phyloP scores from a whole-genome alignment of 2,113 vertebrate species.

The Sprattus sprattus region DNA sequence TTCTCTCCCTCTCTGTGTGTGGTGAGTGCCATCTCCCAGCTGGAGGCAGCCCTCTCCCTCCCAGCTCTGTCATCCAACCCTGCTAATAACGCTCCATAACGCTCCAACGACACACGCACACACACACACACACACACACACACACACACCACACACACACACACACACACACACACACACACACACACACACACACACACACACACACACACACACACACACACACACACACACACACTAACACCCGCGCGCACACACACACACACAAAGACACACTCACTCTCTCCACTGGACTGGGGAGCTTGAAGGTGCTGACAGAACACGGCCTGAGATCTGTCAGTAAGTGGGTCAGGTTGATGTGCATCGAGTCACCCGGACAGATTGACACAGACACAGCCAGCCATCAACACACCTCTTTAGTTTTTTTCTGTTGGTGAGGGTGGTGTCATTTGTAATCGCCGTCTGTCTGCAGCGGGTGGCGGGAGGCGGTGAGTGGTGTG shows the following conservation, averaged over 20 bases:
- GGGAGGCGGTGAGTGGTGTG: slow-evolving; percentile 32
- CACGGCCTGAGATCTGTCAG: not conserved
- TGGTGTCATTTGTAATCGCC: not conserved
- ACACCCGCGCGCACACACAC: not conserved
- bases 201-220: not conserved
- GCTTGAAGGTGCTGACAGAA: not conserved
- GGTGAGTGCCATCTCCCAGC: too few species aligned
- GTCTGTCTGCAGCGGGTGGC: not conserved
- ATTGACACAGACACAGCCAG: not conserved
- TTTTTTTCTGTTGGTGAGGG: not conserved
- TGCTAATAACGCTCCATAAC: too few species aligned
- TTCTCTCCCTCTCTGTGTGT: not conserved
- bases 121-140: not conserved
- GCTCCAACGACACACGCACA: too few species aligned
- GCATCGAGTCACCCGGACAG: not conserved
- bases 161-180: not conserved
- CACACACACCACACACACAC: not conserved
- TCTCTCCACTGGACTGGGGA: not conserved
- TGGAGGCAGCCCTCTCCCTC: too few species aligned
- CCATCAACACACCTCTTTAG: not conserved
- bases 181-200: not conserved
- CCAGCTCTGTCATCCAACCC: not conserved
- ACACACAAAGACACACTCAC: not conserved
- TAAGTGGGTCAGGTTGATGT: slow-evolving; percentile 3
- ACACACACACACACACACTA: not conserved